Evolutionary conservation across 23 tunicate genomes (phyloP).

Genomic region (Halocynthia roretzi): DNA sequence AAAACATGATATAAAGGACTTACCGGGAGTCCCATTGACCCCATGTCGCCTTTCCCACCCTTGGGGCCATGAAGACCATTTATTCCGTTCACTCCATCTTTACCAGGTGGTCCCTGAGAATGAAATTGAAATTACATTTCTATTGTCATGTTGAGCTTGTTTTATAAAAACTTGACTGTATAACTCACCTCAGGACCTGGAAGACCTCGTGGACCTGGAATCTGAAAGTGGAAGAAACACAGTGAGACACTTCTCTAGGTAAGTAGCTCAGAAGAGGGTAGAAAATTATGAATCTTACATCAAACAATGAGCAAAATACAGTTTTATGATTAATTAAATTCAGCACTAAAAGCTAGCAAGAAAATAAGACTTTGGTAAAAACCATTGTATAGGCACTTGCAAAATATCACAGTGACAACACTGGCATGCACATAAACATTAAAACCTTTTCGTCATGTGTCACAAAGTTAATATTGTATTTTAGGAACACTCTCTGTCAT

Average conservation of each 20-base stretch:
- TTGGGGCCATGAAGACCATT: conserved; percentile 42
- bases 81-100: conserved; percentile 34
- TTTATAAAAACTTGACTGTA: conserved; percentile 36
- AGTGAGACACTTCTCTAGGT: conserved; percentile 15
- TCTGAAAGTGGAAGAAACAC: conserved; percentile 8
- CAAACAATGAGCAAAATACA: not conserved
- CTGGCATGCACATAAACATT: no score
- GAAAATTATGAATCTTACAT: not conserved
- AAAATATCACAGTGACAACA: no score
- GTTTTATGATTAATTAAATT: no score
- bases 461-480: no score
- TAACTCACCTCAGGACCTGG: conserved; percentile 56
- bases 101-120: conserved; percentile 48
- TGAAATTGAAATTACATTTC: not conserved
- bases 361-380: no score
- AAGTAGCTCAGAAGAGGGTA: conserved; percentile 8
- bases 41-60: conserved; percentile 65
- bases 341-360: no score
- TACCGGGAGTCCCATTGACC: conserved; percentile 74
- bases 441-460: no score
- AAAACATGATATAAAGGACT: conserved; percentile 2
- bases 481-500: no score
- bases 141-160: conserved; percentile 11
- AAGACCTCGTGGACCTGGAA: conserved; percentile 63
- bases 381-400: no score